Conservation (phyloP, 1,140 invertebrate genomes). For the Diuraphis noxia region DNA sequence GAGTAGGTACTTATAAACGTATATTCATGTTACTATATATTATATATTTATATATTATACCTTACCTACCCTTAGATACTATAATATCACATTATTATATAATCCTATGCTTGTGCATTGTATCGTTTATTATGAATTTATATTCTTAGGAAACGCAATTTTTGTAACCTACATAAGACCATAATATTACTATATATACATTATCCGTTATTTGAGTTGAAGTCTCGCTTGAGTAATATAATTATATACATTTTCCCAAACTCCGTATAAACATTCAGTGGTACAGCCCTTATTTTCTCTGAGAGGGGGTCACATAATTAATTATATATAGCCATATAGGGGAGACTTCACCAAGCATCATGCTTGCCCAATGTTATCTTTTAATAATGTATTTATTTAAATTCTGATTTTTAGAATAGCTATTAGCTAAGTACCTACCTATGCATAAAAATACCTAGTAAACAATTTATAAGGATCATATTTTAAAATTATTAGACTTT, state of each 20-base stretch:
- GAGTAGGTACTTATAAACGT: not conserved
- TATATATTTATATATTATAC: not conserved
- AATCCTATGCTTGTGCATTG: not conserved
- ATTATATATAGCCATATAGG: no score
- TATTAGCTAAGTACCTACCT: not conserved
- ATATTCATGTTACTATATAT: not conserved
- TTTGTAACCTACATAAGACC: not conserved
- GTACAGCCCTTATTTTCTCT: not conserved
- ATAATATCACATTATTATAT: not conserved
- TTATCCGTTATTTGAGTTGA: not conserved
- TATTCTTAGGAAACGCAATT: not conserved
- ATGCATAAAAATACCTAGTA: not conserved
- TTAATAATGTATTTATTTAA: not conserved
- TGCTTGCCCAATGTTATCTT: not conserved
- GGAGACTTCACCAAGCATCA: not conserved
- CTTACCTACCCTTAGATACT: not conserved
- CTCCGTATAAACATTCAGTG: not conserved
- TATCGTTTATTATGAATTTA: not conserved
- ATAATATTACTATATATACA: not conserved
- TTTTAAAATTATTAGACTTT: not conserved
- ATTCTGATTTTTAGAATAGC: not conserved
- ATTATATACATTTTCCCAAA: not conserved
- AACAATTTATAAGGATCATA: not conserved
- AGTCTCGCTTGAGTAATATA: not conserved
- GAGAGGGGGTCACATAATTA: not conserved